Evolutionary conservation across 2,797 vertebrate genomes (phyloP), one percentile per base, ranked within the genome.

Genomic region (Spatula clypeata): DNA sequence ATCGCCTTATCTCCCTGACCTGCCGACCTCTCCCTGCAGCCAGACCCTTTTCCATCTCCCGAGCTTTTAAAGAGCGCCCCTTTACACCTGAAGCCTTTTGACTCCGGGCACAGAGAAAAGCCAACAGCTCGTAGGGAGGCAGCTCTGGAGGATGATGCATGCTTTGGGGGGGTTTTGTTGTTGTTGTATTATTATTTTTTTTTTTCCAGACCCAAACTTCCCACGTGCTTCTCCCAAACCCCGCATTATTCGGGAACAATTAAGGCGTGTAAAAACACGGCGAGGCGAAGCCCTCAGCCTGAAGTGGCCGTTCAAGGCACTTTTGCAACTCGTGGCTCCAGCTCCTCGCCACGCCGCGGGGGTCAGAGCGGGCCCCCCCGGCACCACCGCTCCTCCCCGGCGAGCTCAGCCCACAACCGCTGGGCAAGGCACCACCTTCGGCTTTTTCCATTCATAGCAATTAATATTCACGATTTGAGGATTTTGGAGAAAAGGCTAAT

Each of bases 231-330:
- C 74, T 82, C 60, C 51, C 60, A 84, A 82, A 76, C 60, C 53
- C 64, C 79, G 8, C 69, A 80, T 29, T 88, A 77, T 71, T 70
- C 57, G 65, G 7, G 65, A 88, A 83, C 62, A 80, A 94, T 74
- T 79, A 74, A 95, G 65, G 65, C 60, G 69, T 90, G 86, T 74
- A 83, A 91, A 96, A 93, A 86, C 87, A 88, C 19, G 72, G 93
- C 21, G 27, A 79, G 79, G 40, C 19, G 53, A 90, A 95, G 55
- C 69, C 72, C 62, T 74, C 4, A 24, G 53, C 69, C 44, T 40
- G 31, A 94, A 91, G 77, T 60, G 84, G 72, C 53, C 74, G 44
- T 88, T 67, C 47, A 31, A 75, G 86, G 62, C 3, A 0, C 9
- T 16, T 0, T 5, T 32, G 53, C 4, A 61, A 26, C 44, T 79